A percentile compares a stretch with the other conserved stretches of the same genome.
phyloP scores from a whole-genome alignment of 2,113 vertebrate species.

The Tympanuchus pallidicinctus region DNA sequence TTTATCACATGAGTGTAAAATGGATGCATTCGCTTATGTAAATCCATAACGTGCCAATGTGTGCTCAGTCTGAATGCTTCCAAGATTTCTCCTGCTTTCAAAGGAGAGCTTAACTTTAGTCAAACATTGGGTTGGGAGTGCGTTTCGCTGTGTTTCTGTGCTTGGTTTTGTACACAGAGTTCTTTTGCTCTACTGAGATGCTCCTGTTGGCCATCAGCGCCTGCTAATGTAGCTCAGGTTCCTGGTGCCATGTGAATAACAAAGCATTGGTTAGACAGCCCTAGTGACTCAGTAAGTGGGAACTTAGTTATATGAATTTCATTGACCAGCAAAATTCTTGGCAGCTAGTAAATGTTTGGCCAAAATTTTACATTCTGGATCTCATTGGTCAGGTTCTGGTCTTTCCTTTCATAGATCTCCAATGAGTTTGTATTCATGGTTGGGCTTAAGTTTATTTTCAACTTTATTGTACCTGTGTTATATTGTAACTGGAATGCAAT shows the following conservation, averaged over 20 bases:
- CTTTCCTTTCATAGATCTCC: background rate
- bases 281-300: background rate
- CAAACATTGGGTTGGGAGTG: background rate
- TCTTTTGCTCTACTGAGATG: background rate
- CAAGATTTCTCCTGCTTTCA: background rate
- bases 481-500: background rate
- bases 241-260: background rate
- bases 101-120: background rate
- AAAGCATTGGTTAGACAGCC: background rate
- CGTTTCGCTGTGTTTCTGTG: background rate
- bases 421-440: background rate
- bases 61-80: background rate
- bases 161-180: background rate
- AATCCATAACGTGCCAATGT: background rate
- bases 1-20: background rate
- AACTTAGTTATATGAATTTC: background rate
- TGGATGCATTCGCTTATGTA: background rate
- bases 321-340: background rate
- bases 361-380: background rate
- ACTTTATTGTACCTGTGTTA: background rate
- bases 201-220: background rate
- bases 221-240: fast-evolving
- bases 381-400: background rate
- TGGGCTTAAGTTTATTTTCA: background rate
- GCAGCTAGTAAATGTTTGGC: background rate